Conservation (phyloP, 1,140 invertebrate species). For the Rhysida immarginata region DNA sequence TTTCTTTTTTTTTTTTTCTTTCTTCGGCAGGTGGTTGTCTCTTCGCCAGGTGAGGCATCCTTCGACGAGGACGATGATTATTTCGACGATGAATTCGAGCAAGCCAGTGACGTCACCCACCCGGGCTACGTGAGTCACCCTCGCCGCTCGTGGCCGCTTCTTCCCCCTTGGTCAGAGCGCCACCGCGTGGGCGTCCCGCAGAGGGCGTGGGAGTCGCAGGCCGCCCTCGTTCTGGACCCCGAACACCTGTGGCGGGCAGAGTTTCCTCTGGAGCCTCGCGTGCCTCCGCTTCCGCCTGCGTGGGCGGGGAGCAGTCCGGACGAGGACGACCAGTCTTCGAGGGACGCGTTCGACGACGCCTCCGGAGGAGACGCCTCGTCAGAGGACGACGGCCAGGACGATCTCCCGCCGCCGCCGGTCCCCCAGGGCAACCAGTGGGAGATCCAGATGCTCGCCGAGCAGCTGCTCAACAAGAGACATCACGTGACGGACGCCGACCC, state of each 20-base stretch:
- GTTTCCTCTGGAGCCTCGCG: neutral
- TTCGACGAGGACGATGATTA: neutral
- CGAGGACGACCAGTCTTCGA: neutral
- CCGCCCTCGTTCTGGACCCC: neutral
- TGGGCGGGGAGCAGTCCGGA: neutral
- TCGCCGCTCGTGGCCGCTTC: conserved; percentile 9
- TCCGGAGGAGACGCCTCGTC: neutral
- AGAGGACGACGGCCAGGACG: neutral
- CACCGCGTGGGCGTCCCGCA: neutral
- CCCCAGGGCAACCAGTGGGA: conserved; percentile 5
- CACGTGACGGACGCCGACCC: neutral
- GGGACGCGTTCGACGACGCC: neutral
- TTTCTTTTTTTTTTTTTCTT: no score
- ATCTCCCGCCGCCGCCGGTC: no score
- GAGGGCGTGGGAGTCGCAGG: conserved; percentile 1
- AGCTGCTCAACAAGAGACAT: neutral
- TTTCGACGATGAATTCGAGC: conserved; percentile 5
- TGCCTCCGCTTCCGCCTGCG: no score
- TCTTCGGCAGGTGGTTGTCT: no score
- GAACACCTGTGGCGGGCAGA: conserved; percentile 4
- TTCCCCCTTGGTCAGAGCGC: neutral
- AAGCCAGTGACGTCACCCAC: conserved; percentile 3
- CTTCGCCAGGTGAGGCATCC: no score
- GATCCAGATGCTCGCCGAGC: conserved; percentile 6
- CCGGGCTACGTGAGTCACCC: conserved; percentile 10